These are phyloP conservation scores for Hipparchia semele DNA, from an alignment of 2,888 invertebrate genomes.

Conservation along the genomic window DNA sequence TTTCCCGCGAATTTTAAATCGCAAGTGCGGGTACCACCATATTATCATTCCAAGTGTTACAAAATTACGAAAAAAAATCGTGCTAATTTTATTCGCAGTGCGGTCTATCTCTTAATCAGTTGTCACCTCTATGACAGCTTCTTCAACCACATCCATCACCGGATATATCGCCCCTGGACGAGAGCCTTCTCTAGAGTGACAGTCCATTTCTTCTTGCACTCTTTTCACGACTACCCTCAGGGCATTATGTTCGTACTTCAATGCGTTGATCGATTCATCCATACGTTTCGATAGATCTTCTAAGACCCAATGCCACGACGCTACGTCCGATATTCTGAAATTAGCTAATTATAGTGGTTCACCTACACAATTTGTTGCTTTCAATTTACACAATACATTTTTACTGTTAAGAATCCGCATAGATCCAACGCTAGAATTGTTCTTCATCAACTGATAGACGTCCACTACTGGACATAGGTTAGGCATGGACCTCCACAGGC, in stretches of 20 bases:
- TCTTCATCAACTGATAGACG: too few relatives aligned
- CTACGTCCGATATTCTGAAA: conserved; percentile 67
- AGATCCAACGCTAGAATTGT: too few relatives aligned
- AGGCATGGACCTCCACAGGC: too few relatives aligned
- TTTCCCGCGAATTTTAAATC: too few relatives aligned
- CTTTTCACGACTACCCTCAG: conserved; percentile 61
- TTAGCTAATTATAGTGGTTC: background rate
- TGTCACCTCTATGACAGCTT: conserved; percentile 61
- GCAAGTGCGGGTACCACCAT: too few relatives aligned
- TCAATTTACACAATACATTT: too few relatives aligned
- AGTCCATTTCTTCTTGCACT: conserved; percentile 58
- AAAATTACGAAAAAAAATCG: too few relatives aligned
- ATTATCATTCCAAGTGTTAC: too few relatives aligned
- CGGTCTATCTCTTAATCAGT: too few relatives aligned
- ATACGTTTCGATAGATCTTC: conserved; percentile 65
- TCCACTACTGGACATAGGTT: too few relatives aligned
- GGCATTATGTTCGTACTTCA: conserved; percentile 66
- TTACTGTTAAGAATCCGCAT: too few relatives aligned
- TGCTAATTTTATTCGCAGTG: too few relatives aligned
- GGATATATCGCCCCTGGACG: conserved; percentile 65
- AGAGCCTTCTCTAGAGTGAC: conserved; percentile 51
- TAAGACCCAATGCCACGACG: conserved; percentile 74
- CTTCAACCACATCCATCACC: conserved; percentile 62
- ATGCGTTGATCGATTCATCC: conserved; percentile 54
- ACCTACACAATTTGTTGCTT: background rate